A percentile compares a stretch with the other conserved stretches of the same genome.
These are phyloP conservation scores for Dipus sagitta DNA, from an alignment of 2,797 vertebrate species.

Conservation along the genomic window DNA sequence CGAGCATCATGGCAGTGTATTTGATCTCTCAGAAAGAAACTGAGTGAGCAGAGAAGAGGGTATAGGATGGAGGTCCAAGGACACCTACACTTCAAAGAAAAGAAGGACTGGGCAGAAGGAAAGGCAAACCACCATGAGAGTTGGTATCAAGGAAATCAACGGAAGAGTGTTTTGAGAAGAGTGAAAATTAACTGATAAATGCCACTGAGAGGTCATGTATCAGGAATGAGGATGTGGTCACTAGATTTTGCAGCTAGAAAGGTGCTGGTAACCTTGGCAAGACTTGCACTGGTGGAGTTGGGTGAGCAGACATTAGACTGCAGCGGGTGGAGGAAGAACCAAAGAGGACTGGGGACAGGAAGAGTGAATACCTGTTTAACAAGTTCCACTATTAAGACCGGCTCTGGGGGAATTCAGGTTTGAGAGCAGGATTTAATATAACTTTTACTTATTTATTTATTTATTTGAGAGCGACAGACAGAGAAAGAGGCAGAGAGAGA, in stretches of 20 bases:
- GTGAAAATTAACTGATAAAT: constrained; percentile 1
- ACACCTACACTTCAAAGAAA: background rate
- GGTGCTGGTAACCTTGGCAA: background rate
- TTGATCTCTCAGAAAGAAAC: background rate
- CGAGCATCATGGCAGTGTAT: background rate
- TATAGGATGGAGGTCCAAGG: background rate
- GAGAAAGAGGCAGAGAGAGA: no score
- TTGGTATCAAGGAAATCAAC: background rate
- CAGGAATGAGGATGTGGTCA: constrained; percentile 8
- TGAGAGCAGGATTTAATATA: constrained; percentile 38
- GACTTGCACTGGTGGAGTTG: background rate
- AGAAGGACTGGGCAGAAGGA: background rate
- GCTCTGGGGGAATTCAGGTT: background rate
- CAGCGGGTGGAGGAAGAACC: background rate
- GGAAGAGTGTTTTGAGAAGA: constrained; percentile 9
- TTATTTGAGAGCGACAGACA: no score
- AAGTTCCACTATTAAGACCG: background rate
- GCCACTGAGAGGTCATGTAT: background rate
- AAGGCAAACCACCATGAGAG: constrained; percentile 17
- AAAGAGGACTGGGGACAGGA: background rate
- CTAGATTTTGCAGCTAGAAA: background rate
- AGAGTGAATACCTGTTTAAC: background rate
- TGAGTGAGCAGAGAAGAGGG: background rate
- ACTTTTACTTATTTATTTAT: background rate
- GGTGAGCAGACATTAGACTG: background rate